A percentile compares a stretch with the other conserved stretches of the same genome.
Conservation (phyloP, 1,140 invertebrate species). For the Eubasilissa regina region DNA sequence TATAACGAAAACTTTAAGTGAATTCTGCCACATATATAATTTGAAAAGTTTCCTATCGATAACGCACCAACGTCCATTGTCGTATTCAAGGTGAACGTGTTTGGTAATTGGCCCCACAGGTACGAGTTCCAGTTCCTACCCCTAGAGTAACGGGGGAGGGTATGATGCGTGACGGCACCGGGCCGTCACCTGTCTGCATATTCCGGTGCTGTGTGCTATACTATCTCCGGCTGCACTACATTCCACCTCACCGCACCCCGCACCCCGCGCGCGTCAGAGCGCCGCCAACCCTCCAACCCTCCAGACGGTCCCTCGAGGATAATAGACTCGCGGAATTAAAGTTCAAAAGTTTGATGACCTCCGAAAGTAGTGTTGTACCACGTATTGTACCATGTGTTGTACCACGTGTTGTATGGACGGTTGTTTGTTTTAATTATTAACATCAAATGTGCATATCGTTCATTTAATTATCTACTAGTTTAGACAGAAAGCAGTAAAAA, state of each 20-base stretch:
- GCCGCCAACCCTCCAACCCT: not conserved
- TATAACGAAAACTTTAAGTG: too few relatives aligned
- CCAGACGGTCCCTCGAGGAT: not conserved
- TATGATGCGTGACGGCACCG: slow-evolving; percentile 10
- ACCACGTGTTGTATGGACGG: too few relatives aligned
- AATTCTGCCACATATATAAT: not conserved
- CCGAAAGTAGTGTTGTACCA: too few relatives aligned
- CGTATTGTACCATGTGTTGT: too few relatives aligned
- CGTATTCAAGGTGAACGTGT: not conserved
- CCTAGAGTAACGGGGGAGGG: not conserved
- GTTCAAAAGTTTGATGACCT: too few relatives aligned
- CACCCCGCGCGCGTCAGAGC: not conserved
- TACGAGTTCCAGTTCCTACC: not conserved
- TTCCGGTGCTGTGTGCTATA: slow-evolving; percentile 6
- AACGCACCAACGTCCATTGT: not conserved
- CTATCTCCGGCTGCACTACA: slow-evolving; percentile 7
- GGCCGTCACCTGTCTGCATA: slow-evolving; percentile 30
- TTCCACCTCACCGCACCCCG: not conserved
- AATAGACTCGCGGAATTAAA: too few relatives aligned
- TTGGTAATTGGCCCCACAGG: slow-evolving; percentile 2
- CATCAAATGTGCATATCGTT: too few relatives aligned
- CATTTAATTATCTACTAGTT: too few relatives aligned
- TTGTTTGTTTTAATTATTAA: too few relatives aligned
- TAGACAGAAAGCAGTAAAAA: too few relatives aligned
- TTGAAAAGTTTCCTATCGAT: not conserved